Evolutionary conservation across 2,797 vertebrate species (phyloP).

Genomic region (Esox masquinongy): DNA sequence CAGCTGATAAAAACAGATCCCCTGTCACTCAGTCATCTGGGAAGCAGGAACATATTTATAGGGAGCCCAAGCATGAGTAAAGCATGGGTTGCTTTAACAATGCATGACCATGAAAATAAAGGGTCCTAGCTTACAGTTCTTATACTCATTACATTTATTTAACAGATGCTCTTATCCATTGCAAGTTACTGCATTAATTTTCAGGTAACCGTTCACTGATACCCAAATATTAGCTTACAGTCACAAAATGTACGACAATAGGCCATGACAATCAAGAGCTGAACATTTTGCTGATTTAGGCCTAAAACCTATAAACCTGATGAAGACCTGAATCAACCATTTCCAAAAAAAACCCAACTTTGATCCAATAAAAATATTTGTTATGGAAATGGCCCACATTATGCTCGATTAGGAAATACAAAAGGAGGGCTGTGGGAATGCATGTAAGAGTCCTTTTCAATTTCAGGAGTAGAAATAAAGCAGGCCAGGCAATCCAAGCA

Average conservation of each 20-base stretch:
- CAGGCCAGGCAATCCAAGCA: neutral
- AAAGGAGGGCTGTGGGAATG: neutral
- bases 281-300: neutral
- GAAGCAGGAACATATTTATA: neutral
- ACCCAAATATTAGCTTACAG: neutral
- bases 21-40: constrained; percentile 1
- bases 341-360: neutral
- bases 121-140: neutral
- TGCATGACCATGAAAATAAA: neutral
- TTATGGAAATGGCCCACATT: neutral
- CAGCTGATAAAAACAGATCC: constrained; percentile 5
- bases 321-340: neutral
- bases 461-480: neutral
- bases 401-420: neutral
- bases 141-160: neutral
- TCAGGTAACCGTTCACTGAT: neutral
- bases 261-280: neutral
- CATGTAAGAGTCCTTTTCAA: neutral
- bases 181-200: neutral
- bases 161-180: neutral
- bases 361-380: neutral
- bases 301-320: neutral
- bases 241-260: neutral
- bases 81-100: neutral
- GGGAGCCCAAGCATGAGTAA: neutral